phyloP scores from a whole-genome alignment of 2,797 vertebrate species.

The Gymnoscopelus braueri region DNA sequence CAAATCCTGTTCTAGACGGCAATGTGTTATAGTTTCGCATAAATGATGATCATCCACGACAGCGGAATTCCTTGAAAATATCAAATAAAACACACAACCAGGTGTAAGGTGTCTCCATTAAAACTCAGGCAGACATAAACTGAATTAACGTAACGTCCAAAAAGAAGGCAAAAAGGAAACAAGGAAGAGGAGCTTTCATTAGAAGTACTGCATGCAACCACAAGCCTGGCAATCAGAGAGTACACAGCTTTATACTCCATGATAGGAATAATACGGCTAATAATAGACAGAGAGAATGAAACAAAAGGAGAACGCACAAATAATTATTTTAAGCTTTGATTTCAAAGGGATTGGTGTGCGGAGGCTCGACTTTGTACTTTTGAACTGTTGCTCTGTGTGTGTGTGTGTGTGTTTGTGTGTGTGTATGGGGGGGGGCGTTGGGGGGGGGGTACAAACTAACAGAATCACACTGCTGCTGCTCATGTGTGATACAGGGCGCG shows the following conservation, averaged over 20 bases:
- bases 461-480: slow-evolving; percentile 77
- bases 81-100: no score
- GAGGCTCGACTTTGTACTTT: no score
- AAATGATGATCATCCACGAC: no score
- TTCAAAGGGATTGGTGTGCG: slow-evolving; percentile 74
- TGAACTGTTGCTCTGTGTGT: slow-evolving; percentile 2
- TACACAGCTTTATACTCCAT: slow-evolving; percentile 69
- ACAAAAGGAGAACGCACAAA: slow-evolving; percentile 75
- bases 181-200: slow-evolving; percentile 75
- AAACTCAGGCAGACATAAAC: slow-evolving; percentile 50
- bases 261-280: slow-evolving; percentile 75
- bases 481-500: slow-evolving; percentile 2
- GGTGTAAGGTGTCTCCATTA: slow-evolving; percentile 55
- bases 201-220: slow-evolving; percentile 69
- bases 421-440: background rate
- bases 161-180: slow-evolving; percentile 67
- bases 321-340: slow-evolving; percentile 82
- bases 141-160: slow-evolving; percentile 61
- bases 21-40: no score
- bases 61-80: no score
- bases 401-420: slow-evolving; percentile 2
- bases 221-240: slow-evolving; percentile 66
- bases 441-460: slow-evolving; percentile 60
- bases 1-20: no score
- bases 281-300: slow-evolving; percentile 73